Percentiles rank a stretch among this genome's conserved stretches.
Conservation (phyloP, 2,113 vertebrate species). For the Myxocyprinus asiaticus region DNA sequence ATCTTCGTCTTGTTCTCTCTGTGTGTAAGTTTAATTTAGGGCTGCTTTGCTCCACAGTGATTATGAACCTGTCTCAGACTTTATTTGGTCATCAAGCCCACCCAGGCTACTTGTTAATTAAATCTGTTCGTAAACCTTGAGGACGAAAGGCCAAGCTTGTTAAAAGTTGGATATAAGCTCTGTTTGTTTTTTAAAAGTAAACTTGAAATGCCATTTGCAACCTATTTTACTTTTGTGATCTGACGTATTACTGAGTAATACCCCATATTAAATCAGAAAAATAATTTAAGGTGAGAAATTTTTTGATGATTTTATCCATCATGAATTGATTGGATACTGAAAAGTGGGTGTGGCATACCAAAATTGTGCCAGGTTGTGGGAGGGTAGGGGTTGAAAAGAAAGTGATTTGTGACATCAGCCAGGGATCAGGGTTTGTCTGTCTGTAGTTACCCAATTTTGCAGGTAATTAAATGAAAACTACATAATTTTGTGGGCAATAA, state of each 20-base stretch:
- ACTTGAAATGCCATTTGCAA: not conserved
- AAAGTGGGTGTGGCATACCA: not conserved
- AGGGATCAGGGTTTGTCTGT: too few species aligned
- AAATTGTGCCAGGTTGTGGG: not conserved
- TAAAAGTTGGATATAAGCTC: constrained; percentile 23
- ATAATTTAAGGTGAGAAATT: not conserved
- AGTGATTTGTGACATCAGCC: not conserved
- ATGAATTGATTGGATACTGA: not conserved
- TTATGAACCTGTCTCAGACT: constrained; percentile 9
- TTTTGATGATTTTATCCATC: not conserved
- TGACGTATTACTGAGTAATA: not conserved
- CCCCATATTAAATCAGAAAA: not conserved
- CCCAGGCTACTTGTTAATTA: constrained; percentile 10
- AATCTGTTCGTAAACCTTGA: constrained; percentile 21
- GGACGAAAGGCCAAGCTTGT: constrained; percentile 8
- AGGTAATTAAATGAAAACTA: too few species aligned
- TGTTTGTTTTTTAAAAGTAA: not conserved
- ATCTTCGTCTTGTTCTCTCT: not conserved
- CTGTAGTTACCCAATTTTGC: too few species aligned
- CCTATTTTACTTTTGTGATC: not conserved
- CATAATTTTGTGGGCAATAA: not conserved
- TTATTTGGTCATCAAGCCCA: constrained; percentile 7
- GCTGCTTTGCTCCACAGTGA: constrained; percentile 11
- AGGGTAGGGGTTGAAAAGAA: not conserved
- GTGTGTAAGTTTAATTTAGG: not conserved